phyloP scores from a whole-genome alignment of 1,140 invertebrate species.

The Philaenus spumarius region DNA sequence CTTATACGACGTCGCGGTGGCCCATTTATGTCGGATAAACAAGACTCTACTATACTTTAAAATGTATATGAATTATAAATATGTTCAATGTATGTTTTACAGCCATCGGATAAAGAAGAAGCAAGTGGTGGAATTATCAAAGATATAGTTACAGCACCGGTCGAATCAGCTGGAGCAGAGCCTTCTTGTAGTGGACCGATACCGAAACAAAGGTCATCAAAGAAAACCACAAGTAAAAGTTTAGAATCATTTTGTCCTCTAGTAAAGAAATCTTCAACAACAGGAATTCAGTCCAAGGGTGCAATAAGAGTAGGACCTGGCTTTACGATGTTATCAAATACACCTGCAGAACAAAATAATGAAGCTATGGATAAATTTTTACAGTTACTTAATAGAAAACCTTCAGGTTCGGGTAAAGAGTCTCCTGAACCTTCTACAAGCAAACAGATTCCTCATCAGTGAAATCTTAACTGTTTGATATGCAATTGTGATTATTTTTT shows the following conservation, averaged over 20 bases:
- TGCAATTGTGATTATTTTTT: no score
- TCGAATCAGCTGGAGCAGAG: not conserved
- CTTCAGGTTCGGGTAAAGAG: not conserved
- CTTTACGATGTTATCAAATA: slow-evolving; percentile 1
- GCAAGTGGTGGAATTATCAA: not conserved
- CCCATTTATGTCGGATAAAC: no score
- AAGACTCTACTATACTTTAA: no score
- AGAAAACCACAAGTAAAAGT: not conserved
- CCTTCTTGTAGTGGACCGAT: slow-evolving; percentile 3
- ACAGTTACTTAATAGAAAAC: slow-evolving; percentile 4
- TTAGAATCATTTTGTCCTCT: not conserved
- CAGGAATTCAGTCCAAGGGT: not conserved
- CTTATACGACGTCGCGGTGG: no score
- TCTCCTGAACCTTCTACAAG: slow-evolving; percentile 10
- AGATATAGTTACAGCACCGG: not conserved
- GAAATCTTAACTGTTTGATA: no score
- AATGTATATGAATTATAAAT: not conserved
- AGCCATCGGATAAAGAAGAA: slow-evolving; percentile 7
- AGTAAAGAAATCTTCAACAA: not conserved
- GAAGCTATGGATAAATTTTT: slow-evolving; percentile 14
- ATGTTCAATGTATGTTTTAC: not conserved
- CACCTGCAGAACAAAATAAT: slow-evolving; percentile 1
- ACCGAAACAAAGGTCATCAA: not conserved
- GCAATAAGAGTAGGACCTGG: slow-evolving; percentile 5
- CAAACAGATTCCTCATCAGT: not conserved